Percentiles rank a stretch among this genome's conserved stretches.
Evolutionary conservation across 1,140 invertebrate species (phyloP).

Genomic region (Antheraea mylitta): DNA sequence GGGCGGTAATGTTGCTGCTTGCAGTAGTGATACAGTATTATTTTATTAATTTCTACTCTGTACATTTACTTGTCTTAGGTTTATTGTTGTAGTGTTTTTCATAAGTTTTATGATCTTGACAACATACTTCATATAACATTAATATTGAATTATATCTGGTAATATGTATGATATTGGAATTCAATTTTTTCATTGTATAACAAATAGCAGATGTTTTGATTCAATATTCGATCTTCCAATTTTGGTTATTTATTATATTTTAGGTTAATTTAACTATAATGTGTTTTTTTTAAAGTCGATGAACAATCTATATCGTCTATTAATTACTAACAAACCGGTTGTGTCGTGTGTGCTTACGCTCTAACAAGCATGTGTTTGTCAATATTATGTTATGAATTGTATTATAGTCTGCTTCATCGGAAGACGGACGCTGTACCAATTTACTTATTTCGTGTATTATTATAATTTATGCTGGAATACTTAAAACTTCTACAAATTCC

Average conservation of each 20-base stretch:
- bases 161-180: conserved; percentile 2
- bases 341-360: conserved; percentile 75
- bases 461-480: conserved; percentile 77
- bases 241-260: conserved; percentile 63
- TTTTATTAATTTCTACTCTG: conserved; percentile 71
- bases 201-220: conserved; percentile 19
- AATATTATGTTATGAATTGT: conserved; percentile 30
- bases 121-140: conserved; percentile 23
- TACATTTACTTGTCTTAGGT: conserved; percentile 63
- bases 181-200: conserved; percentile 11
- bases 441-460: conserved; percentile 37
- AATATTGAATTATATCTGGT: conserved; percentile 15
- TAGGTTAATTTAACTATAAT: conserved; percentile 52
- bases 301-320: conserved; percentile 64
- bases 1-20: conserved; percentile 39
- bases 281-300: conserved; percentile 40
- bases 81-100: conserved; percentile 13
- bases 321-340: conserved; percentile 75
- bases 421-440: conserved; percentile 29
- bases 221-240: conserved; percentile 48
- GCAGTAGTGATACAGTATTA: conserved; percentile 75
- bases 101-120: conserved; percentile 25
- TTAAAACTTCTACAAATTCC: conserved; percentile 32
- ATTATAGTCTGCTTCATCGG: conserved; percentile 34
- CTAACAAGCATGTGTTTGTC: conserved; percentile 77